Conservation (phyloP, 2,797 vertebrate genomes). For the Xerus rutilus region DNA sequence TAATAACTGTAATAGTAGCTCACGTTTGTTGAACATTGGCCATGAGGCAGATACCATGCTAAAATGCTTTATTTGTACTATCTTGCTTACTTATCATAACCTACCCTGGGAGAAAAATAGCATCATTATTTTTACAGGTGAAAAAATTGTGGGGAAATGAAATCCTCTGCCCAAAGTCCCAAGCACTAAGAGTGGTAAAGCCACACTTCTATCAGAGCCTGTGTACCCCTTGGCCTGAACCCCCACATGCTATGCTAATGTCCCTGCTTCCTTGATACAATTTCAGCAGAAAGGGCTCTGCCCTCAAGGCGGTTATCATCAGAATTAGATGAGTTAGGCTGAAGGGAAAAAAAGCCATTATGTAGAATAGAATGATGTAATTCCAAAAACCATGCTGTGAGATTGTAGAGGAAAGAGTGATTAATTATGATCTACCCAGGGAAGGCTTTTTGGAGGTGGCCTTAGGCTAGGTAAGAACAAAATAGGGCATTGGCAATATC, state of each 20-base stretch:
- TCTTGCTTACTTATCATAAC: neutral
- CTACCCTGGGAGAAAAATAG: neutral
- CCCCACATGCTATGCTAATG: neutral
- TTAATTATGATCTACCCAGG: conserved; percentile 77
- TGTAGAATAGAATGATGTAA: conserved; percentile 73
- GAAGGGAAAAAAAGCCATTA: neutral
- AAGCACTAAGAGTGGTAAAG: neutral
- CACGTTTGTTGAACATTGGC: neutral
- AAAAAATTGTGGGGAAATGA: conserved; percentile 1
- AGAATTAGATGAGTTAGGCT: neutral
- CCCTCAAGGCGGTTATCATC: conserved; percentile 47
- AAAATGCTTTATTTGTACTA: neutral
- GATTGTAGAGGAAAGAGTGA: conserved; percentile 63
- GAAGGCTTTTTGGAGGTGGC: conserved; percentile 68
- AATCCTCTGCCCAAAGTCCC: neutral
- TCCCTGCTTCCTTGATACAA: neutral
- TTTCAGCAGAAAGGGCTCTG: neutral
- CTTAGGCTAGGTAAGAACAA: conserved; percentile 78
- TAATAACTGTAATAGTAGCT: neutral
- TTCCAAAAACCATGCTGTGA: conserved; percentile 50
- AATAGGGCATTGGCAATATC: conserved; percentile 76
- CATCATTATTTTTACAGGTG: neutral
- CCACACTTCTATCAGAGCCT: neutral
- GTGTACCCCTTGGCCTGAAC: neutral
- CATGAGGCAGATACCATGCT: neutral